Base-by-base conservation (phyloP, 2,113 vertebrate genomes). In the Gallinago undulata region DNA sequence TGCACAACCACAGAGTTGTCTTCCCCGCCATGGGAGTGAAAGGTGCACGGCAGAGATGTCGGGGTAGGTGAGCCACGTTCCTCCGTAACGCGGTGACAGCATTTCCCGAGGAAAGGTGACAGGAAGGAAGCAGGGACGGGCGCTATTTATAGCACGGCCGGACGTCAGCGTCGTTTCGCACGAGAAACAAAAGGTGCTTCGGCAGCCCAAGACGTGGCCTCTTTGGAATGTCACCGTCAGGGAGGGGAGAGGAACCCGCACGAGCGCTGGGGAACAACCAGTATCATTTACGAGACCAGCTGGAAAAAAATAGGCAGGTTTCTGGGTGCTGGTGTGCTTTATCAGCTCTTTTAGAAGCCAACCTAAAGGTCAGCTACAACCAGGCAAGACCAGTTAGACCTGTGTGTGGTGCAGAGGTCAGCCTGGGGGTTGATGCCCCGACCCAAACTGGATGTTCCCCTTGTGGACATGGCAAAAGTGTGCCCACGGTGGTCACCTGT, bases 251-350 rank as follows among this genome's bases (percentile, higher is more conserved):
- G 35, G 35, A 88, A 17, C 37, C 31, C 4, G 2, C 47, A 31
- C 2, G 2, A 0, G 0, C 17, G 7, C 28, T 28, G 9, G 5
- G 10, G 39, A 3, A 12, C 6, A 79, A 25, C 2, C 1, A 3
- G 4, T 4, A 31, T 37, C 1, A 31, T 9, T 77, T 66, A 1
- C 7, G 64, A 93, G 56, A 76, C 3, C 9, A 55, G 19, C 2
- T n/a, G 51, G 19, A 19, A 19, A 74, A 47, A 57, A 35, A 3
- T 0, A 51, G 11, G 37, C 19, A 72, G 66, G 67, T 85, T 86
- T 83, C 57, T 68, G 22, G 16, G 23, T 37, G 30, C 14, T 8
- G 8, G 3, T 18, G 41, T 35, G 24, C 50, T 82, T 47, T 51
- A 81, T 25, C 35, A 45, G 43, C 15, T 64, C 9, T 57, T 70